phyloP scores from a whole-genome alignment of 2,113 vertebrate species.

The Carlito syrichta region DNA sequence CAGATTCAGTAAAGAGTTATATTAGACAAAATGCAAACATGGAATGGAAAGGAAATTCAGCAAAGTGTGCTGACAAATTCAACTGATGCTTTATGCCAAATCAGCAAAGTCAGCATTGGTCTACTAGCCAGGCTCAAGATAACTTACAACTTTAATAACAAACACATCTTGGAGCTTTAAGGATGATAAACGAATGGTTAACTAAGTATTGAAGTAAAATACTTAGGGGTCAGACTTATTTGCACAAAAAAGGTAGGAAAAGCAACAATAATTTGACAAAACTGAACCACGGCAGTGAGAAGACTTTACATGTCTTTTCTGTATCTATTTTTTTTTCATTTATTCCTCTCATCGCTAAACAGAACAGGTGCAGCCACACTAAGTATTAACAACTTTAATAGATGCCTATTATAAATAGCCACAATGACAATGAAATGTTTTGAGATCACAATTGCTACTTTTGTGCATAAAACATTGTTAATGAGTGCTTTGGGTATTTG shows the following conservation, averaged over 20 bases:
- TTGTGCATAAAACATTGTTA: not conserved
- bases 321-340: not conserved
- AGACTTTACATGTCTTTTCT: not conserved
- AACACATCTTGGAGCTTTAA: not conserved
- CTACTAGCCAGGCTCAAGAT: not conserved
- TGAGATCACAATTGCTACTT: not conserved
- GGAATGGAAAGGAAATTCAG: not conserved
- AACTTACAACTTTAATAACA: not conserved
- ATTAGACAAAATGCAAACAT: not conserved
- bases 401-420: not conserved
- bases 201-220: not conserved
- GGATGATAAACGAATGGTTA: not conserved
- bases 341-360: not conserved
- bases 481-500: not conserved
- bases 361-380: not conserved
- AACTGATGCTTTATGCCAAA: not conserved
- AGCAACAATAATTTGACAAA: not conserved
- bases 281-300: not conserved
- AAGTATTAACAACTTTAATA: slow-evolving; percentile 4
- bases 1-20: not conserved
- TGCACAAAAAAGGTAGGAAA: not conserved
- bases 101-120: not conserved
- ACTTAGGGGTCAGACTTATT: not conserved
- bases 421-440: not conserved
- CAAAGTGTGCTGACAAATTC: not conserved